These are phyloP conservation scores for Alcedo quadribrachys DNA, from an alignment of 2,797 vertebrate species.

Conservation along the genomic window DNA sequence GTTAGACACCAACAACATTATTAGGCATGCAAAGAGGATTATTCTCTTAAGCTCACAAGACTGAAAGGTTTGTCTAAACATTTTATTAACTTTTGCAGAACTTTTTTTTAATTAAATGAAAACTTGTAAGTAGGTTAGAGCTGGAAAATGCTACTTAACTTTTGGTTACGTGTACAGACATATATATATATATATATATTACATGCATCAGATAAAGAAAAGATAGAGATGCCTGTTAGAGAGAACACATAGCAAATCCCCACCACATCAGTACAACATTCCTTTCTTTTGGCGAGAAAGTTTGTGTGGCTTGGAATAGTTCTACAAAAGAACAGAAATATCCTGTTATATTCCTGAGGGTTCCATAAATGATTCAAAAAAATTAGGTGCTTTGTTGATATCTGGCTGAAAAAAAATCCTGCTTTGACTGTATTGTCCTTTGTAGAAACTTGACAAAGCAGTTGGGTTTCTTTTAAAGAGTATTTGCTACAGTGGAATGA, in stretches of 20 bases:
- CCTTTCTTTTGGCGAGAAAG: background rate
- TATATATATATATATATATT: background rate
- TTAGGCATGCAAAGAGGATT: conserved; percentile 53
- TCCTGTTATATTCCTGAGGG: background rate
- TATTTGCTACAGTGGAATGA: background rate
- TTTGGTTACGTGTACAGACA: background rate
- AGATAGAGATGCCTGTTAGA: background rate
- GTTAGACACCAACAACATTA: conserved; percentile 77
- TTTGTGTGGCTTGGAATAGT: background rate
- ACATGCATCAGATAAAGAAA: background rate
- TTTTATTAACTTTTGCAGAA: conserved; percentile 55
- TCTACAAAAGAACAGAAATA: background rate
- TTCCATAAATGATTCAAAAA: background rate
- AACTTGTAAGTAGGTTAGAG: conserved; percentile 38
- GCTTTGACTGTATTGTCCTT: background rate
- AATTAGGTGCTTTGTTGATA: background rate
- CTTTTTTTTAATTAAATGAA: conserved; percentile 58
- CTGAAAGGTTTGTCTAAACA: conserved; percentile 62
- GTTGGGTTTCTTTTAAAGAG: background rate
- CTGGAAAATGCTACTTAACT: conserved; percentile 24
- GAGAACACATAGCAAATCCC: background rate
- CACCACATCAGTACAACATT: background rate
- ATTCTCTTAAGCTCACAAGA: conserved; percentile 44
- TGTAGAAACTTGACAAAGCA: background rate
- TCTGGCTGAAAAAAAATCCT: background rate